These are phyloP conservation scores for Chrysocyon brachyurus DNA, from an alignment of 2,797 vertebrate genomes.

Conservation along the genomic window DNA sequence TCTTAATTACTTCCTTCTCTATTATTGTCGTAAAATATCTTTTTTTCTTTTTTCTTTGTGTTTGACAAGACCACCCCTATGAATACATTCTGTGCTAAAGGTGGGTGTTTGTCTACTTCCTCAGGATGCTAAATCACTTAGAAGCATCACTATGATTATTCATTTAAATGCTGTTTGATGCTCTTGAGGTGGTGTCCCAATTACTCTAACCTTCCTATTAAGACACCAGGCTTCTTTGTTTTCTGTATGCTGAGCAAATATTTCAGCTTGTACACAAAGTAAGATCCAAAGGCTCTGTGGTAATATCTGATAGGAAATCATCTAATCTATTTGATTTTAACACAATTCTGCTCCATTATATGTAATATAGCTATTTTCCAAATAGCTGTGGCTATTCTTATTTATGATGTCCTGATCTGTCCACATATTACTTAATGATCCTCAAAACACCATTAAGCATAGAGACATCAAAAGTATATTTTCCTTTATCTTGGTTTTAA, in stretches of 20 bases:
- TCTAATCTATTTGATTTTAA: background rate
- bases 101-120: background rate
- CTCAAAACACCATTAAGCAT: background rate
- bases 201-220: background rate
- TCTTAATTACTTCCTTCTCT: background rate
- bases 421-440: background rate
- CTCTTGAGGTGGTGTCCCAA: background rate
- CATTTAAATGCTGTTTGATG: background rate
- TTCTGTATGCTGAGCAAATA: background rate
- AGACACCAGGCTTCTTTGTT: background rate
- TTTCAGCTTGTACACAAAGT: background rate
- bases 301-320: background rate
- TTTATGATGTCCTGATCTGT: background rate
- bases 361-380: background rate
- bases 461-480: background rate
- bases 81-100: background rate
- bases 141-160: background rate
- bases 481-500: conserved; percentile 48
- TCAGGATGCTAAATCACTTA: background rate
- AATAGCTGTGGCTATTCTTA: background rate
- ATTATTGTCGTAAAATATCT: background rate
- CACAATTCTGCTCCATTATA: background rate
- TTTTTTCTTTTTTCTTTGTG: background rate
- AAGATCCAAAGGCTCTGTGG: background rate
- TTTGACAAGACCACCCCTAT: background rate